These are phyloP conservation scores for Tolmerus cingulatus DNA, from an alignment of 2,888 invertebrate genomes.

Conservation along the genomic window DNA sequence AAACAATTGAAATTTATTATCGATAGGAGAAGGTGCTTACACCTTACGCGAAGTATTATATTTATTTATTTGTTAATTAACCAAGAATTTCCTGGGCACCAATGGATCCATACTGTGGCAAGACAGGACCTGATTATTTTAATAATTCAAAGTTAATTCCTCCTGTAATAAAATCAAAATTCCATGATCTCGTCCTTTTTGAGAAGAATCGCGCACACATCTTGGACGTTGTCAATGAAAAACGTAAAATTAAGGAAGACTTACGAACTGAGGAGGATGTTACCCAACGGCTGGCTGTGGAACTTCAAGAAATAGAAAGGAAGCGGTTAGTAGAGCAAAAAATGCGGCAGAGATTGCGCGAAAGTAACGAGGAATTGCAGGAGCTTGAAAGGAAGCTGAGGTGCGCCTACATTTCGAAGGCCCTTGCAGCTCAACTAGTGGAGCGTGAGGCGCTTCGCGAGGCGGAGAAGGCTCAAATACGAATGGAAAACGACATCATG, in stretches of 20 bases:
- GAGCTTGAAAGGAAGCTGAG: slow-evolving; percentile 70
- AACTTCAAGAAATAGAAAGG: not conserved
- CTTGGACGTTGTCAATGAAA: not conserved
- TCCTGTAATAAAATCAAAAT: not conserved
- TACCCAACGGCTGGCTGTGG: not conserved
- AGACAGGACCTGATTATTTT: not conserved
- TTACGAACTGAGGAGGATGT: not conserved
- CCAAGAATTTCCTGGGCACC: not conserved
- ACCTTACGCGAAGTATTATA: not conserved
- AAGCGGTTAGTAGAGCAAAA: slow-evolving; percentile 52
- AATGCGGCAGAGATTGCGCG: slow-evolving; percentile 65
- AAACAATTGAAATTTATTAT: not conserved
- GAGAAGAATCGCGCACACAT: not conserved
- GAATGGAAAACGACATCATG: slow-evolving; percentile 55
- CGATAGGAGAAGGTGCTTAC: not conserved
- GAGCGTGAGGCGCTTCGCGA: slow-evolving; percentile 66
- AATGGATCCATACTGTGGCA: not conserved
- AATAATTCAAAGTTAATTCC: not conserved
- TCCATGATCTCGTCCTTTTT: not conserved
- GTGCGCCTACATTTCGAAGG: slow-evolving; percentile 72
- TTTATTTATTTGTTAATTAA: not conserved
- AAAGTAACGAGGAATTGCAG: slow-evolving; percentile 68
- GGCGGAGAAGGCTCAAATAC: slow-evolving; percentile 42
- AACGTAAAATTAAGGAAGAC: not conserved
- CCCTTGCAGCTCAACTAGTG: slow-evolving; percentile 69